These are phyloP conservation scores for Drosophila gunungcola DNA, from an alignment of 1,140 invertebrate species.

Conservation along the genomic window DNA sequence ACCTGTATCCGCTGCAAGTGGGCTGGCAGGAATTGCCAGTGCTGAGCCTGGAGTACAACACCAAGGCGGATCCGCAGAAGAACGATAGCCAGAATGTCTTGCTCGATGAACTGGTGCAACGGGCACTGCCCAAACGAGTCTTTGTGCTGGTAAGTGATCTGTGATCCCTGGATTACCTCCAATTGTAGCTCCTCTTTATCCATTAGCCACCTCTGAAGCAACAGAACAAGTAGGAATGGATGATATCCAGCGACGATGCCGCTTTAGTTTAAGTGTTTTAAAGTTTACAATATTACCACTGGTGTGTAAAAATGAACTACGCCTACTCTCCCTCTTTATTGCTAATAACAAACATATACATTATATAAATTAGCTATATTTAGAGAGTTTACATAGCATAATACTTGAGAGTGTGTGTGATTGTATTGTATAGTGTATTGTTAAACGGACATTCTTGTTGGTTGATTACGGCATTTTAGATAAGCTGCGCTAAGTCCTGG, in stretches of 20 bases:
- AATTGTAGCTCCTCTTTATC: not conserved
- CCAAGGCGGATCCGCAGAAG: slow-evolving; percentile 75
- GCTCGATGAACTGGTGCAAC: slow-evolving; percentile 76
- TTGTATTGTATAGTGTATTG: slow-evolving; percentile 39
- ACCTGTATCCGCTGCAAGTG: slow-evolving; percentile 82
- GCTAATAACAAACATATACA: slow-evolving; percentile 53
- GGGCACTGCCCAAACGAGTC: slow-evolving; percentile 82
- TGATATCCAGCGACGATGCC: slow-evolving; percentile 8
- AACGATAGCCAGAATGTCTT: slow-evolving; percentile 75
- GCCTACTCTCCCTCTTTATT: slow-evolving; percentile 44
- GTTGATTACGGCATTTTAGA: slow-evolving; percentile 28
- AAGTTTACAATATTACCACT: slow-evolving; percentile 58
- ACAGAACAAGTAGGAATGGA: slow-evolving; percentile 62
- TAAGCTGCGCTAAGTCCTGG: slow-evolving; percentile 36
- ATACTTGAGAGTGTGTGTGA: slow-evolving; percentile 69
- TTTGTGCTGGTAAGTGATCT: slow-evolving; percentile 77
- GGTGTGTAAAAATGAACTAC: slow-evolving; percentile 65
- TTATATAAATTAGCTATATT: slow-evolving; percentile 61
- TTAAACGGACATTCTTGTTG: slow-evolving; percentile 59
- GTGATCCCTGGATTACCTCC: too few species aligned
- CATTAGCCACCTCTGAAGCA: slow-evolving; percentile 77
- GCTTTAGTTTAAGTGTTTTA: slow-evolving; percentile 67
- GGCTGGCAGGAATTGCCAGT: slow-evolving; percentile 83
- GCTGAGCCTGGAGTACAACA: slow-evolving; percentile 79
- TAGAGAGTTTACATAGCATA: slow-evolving; percentile 67